Conservation (phyloP, 2,888 invertebrate genomes). For the Anaspis maculata region DNA sequence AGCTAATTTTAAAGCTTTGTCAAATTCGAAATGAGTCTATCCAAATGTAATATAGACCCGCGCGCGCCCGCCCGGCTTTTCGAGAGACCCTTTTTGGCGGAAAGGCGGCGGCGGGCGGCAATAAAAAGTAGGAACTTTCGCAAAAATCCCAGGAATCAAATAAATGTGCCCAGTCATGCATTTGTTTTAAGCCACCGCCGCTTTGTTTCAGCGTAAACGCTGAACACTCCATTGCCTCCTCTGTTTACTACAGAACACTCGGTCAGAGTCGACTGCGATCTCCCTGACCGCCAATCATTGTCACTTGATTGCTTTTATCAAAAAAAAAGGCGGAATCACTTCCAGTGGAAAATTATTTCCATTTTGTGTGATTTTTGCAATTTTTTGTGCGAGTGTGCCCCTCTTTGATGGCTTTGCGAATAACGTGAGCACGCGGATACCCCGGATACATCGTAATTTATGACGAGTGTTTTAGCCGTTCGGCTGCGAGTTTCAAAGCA, state of each 20-base stretch:
- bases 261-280: conserved; percentile 14
- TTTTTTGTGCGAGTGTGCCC: background rate
- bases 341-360: conserved; percentile 1
- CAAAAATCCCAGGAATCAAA: conserved; percentile 29
- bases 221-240: conserved; percentile 27
- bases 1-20: conserved; percentile 22
- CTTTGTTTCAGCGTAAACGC: conserved; percentile 29
- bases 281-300: conserved; percentile 24
- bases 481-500: too few relatives aligned
- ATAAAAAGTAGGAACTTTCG: conserved; percentile 18
- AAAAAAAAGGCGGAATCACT: conserved; percentile 10
- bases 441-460: too few relatives aligned
- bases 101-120: conserved; percentile 8
- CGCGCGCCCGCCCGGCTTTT: too few relatives aligned
- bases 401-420: too few relatives aligned
- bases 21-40: conserved; percentile 12
- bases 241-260: conserved; percentile 21
- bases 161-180: conserved; percentile 31
- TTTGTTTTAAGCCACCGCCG: conserved; percentile 26
- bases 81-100: too few relatives aligned
- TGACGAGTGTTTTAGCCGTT: too few relatives aligned
- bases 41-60: conserved; percentile 14
- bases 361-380: background rate
- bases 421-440: too few relatives aligned
- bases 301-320: conserved; percentile 23